Evolutionary conservation across 2,888 invertebrate species (phyloP).

Genomic region (Tridacna crocea): DNA sequence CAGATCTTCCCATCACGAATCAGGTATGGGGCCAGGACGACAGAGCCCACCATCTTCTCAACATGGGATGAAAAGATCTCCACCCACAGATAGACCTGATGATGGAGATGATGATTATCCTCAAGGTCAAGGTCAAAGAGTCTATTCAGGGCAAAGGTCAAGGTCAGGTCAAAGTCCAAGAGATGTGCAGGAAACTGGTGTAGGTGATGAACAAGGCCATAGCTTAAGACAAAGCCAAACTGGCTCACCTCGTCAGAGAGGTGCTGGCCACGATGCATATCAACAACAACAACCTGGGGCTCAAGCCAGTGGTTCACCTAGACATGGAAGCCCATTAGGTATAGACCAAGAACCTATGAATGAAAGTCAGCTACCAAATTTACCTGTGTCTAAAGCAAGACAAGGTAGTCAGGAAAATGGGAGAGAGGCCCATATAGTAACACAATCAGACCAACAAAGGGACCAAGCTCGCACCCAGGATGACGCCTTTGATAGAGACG

Average conservation of each 20-base stretch:
- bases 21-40: not conserved
- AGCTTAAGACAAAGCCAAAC: not conserved
- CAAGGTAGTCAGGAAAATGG: not conserved
- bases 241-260: not conserved
- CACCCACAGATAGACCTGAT: constrained; percentile 4
- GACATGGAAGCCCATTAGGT: not conserved
- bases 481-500: constrained; percentile 32
- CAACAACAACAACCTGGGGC: not conserved
- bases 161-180: not conserved
- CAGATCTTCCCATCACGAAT: constrained; percentile 31
- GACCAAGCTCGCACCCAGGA: not conserved
- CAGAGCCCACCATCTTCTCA: constrained; percentile 4
- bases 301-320: not conserved
- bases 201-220: not conserved
- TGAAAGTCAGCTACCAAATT: not conserved
- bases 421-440: not conserved
- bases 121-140: constrained; percentile 38
- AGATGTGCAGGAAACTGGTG: not conserved
- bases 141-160: not conserved
- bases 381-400: not conserved
- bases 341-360: too few species aligned
- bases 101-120: constrained; percentile 18
- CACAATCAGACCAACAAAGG: not conserved
- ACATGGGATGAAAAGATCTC: not conserved
- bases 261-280: not conserved